These are phyloP conservation scores for Malurus splendens DNA, from an alignment of 2,797 vertebrate species.

Conservation along the genomic window DNA sequence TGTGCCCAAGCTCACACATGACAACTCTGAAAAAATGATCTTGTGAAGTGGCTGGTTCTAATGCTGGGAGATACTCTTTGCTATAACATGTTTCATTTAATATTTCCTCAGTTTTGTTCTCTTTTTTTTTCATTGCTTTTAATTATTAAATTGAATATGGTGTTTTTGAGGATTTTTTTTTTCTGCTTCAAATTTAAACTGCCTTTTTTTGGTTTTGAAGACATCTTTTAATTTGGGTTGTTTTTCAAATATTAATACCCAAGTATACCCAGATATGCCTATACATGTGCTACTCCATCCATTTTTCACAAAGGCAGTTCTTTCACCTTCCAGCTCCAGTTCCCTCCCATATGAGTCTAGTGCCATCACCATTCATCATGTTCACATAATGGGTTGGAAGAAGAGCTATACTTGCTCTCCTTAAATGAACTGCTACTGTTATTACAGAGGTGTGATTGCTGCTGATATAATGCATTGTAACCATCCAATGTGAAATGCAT, in stretches of 20 bases:
- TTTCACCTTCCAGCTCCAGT: constrained; percentile 39
- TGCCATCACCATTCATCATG: constrained; percentile 45
- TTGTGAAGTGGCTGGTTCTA: not conserved
- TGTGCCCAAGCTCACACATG: not conserved
- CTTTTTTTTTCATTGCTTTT: not conserved
- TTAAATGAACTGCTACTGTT: constrained; percentile 55
- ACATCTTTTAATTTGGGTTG: not conserved
- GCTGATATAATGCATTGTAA: constrained; percentile 48
- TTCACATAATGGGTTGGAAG: constrained; percentile 39
- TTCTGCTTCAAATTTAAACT: not conserved
- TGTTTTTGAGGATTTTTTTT: not conserved
- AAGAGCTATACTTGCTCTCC: constrained; percentile 35
- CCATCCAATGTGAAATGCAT: constrained; percentile 54
- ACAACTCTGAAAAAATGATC: not conserved
- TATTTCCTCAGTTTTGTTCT: not conserved
- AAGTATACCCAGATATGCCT: not conserved
- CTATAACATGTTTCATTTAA: not conserved
- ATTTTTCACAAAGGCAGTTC: constrained; percentile 12
- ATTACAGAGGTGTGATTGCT: constrained; percentile 50
- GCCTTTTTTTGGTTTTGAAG: not conserved
- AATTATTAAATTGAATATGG: not conserved
- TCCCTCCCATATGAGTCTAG: not conserved
- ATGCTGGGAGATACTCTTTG: not conserved
- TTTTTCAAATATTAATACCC: not conserved
- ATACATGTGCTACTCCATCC: not conserved